Base-by-base conservation (phyloP, 2,797 vertebrate genomes). In the Lithobates pipiens region DNA sequence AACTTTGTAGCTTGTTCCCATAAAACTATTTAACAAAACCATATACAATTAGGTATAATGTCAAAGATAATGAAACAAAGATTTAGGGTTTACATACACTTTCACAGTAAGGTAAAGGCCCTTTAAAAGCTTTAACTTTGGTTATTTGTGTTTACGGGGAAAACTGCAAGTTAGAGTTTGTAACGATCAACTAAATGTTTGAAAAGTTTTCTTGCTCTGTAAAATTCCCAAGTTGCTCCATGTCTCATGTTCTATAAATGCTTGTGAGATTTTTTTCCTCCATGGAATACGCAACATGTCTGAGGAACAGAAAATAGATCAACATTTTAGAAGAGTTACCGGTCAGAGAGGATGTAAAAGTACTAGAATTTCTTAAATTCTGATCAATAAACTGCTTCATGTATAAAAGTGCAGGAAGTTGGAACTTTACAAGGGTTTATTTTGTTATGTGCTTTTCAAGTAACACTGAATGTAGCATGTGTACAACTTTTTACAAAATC, bases 301-400 rank as follows among this genome's bases (percentile, higher is more conserved):
- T 57, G 54, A 57, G 16, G 44, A 71, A 32, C 36, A 72, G 79
- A 72, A 80, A 72, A 80, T 34, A 80, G 46, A 80, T 80, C 46
- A 72, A 80, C 69, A 61, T 29, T 54, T 80, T 10, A 61, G 32
- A 71, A 54, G 32, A 61, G 29, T 54, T n/a, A 46, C 29, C 57
- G 63, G 77, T 70, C 76, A 78, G 13, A 36, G 44, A 79, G 44
- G 67, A 71, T 32, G 54, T 61, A 18, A 39, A 11, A 39, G 50
- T 23, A 7, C 44, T 32, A 25, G 46, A 16, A 39, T n/a, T 80
- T 80, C 68, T 46, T 65, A 77, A 77, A 77, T 29, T 77, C 54
- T 67, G 27, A 78, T 67, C 76, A 78, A 78, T 78, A 25, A 78
- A 67, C 76, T 42, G 11, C 6, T 78, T 67, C 27, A 67, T 78